Evolutionary conservation across 2,797 vertebrate species (phyloP).

Genomic region (Danio kyathit): DNA sequence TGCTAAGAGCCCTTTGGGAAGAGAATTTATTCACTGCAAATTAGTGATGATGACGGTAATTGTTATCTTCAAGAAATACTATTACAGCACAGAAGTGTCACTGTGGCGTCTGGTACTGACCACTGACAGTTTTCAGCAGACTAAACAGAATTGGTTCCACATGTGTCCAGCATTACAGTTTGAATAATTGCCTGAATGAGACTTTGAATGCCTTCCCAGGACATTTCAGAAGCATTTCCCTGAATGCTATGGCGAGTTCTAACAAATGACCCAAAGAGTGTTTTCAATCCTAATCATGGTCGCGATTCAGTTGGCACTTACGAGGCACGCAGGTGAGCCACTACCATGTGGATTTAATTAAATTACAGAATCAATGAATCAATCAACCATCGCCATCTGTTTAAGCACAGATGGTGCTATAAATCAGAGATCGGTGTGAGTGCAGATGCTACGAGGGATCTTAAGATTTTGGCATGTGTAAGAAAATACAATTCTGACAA

Average conservation of each 20-base stretch:
- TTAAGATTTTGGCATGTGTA: slow-evolving; percentile 28
- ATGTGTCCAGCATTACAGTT: slow-evolving; percentile 8
- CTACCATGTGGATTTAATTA: slow-evolving; percentile 47
- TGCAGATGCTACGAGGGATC: slow-evolving; percentile 27
- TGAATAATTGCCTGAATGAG: background rate
- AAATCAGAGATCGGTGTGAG: slow-evolving; percentile 48
- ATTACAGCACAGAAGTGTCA: slow-evolving; percentile 9
- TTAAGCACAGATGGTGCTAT: slow-evolving; percentile 55
- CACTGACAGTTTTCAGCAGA: background rate
- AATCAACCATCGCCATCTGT: slow-evolving; percentile 58
- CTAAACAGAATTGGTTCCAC: slow-evolving; percentile 20
- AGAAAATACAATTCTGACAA: slow-evolving; percentile 23
- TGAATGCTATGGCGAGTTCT: background rate
- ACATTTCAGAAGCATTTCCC: slow-evolving; percentile 1
- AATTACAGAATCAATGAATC: slow-evolving; percentile 61
- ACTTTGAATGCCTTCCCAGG: background rate
- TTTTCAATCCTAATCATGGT: slow-evolving; percentile 37
- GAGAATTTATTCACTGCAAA: slow-evolving; percentile 23
- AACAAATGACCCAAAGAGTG: slow-evolving; percentile 25
- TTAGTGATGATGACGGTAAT: slow-evolving; percentile 20
- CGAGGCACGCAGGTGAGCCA: slow-evolving; percentile 39
- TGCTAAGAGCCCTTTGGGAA: background rate
- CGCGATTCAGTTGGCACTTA: slow-evolving; percentile 26
- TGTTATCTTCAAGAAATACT: slow-evolving; percentile 12
- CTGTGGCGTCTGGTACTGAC: background rate